A percentile compares a stretch with the other conserved stretches of the same genome.
Conservation (phyloP, 2,888 invertebrate genomes). For the Patella ulyssiponensis region DNA sequence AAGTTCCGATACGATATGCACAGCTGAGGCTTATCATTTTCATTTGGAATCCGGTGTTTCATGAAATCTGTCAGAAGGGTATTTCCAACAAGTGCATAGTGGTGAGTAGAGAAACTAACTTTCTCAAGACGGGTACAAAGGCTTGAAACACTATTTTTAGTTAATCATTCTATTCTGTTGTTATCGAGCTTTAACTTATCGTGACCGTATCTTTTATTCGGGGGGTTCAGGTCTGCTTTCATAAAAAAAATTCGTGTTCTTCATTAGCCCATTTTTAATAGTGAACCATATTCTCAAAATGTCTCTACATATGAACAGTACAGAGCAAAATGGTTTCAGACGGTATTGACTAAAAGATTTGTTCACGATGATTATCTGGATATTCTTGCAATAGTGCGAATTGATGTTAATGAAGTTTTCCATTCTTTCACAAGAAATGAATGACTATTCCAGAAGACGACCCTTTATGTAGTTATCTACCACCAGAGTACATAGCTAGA, state of each 20-base stretch:
- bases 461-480: too few species aligned
- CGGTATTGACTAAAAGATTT: too few species aligned
- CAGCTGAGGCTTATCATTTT: background rate
- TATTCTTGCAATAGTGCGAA: background rate
- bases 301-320: background rate
- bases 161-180: conserved; percentile 5
- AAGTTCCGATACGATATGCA: background rate
- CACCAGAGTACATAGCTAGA: background rate
- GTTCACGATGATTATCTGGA: too few species aligned
- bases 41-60: background rate
- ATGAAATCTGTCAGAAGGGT: background rate
- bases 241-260: too few species aligned
- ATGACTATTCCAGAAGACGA: background rate
- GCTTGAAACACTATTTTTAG: background rate
- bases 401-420: background rate
- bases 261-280: too few species aligned
- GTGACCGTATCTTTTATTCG: too few species aligned
- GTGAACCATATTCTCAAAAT: too few species aligned
- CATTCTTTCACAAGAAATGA: background rate
- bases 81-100: too few species aligned
- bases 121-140: background rate
- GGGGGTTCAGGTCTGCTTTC: too few species aligned
- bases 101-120: background rate
- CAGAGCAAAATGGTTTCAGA: background rate
- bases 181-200: too few species aligned